A percentile compares a stretch with the other conserved stretches of the same genome.
Conservation (phyloP, 2,797 vertebrate genomes). For the Anisognathus igniventris region DNA sequence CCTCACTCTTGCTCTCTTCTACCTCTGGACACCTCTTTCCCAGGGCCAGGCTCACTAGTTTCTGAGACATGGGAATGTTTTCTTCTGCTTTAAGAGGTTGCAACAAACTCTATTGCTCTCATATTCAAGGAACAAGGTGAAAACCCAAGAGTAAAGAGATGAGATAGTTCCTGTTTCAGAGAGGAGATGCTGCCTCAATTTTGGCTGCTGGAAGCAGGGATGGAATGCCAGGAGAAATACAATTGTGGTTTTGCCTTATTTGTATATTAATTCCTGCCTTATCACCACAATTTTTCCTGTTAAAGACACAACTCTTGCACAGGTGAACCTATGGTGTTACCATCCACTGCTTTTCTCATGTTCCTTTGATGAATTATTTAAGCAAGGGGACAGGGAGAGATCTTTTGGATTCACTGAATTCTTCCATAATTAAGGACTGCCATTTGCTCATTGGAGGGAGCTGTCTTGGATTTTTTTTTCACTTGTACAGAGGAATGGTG, state of each 20-base stretch:
- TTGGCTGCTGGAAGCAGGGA: neutral
- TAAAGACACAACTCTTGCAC: accelerated
- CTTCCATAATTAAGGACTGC: neutral
- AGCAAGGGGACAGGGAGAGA: neutral
- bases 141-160: neutral
- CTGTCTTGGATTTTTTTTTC: neutral
- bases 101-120: neutral
- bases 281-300: neutral
- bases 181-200: neutral
- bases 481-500: accelerated
- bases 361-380: neutral
- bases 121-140: neutral
- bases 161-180: neutral
- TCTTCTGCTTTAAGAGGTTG: neutral
- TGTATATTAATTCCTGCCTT: neutral
- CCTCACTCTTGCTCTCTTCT: neutral
- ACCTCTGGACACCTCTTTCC: neutral
- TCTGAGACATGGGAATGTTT: neutral
- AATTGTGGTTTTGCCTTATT: neutral
- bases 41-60: neutral
- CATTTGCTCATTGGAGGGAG: neutral
- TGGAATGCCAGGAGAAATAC: neutral
- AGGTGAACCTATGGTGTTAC: neutral
- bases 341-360: neutral
- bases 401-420: neutral